Evolutionary conservation across 2,797 vertebrate genomes (phyloP).

Genomic region (Gouania willdenowi): DNA sequence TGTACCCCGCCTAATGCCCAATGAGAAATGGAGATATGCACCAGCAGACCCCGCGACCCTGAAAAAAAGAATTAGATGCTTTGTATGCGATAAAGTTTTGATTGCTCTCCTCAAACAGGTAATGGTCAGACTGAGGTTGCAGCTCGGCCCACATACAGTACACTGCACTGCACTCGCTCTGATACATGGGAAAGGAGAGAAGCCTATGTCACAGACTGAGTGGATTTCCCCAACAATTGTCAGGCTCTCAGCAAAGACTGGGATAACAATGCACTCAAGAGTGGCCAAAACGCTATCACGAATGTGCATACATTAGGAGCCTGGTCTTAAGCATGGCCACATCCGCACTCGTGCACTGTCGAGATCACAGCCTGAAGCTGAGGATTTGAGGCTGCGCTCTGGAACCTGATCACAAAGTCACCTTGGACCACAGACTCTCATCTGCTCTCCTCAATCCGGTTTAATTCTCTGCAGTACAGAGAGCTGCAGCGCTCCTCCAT

Average conservation of each 20-base stretch:
- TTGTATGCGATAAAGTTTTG: too few species aligned
- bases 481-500: conserved; percentile 47
- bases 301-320: conserved; percentile 33
- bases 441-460: conserved; percentile 66
- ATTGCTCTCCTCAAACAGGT: too few species aligned
- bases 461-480: conserved; percentile 67
- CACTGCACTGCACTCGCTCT: conserved; percentile 10
- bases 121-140: conserved; percentile 4
- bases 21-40: too few species aligned
- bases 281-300: conserved; percentile 16
- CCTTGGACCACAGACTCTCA: conserved; percentile 76
- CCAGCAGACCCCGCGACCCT: too few species aligned
- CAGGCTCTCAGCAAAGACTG: conserved; percentile 33
- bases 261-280: conserved; percentile 45
- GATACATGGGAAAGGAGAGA: conserved; percentile 16
- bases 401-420: conserved; percentile 82
- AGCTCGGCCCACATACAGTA: conserved; percentile 11
- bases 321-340: conserved; percentile 27
- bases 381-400: conserved; percentile 76
- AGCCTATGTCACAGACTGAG: conserved; percentile 6
- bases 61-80: too few species aligned
- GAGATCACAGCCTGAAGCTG: conserved; percentile 58
- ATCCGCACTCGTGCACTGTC: conserved; percentile 19
- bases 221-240: conserved; percentile 27
- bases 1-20: too few species aligned